A percentile compares a stretch with the other conserved stretches of the same genome.
Conservation (phyloP, 2,888 invertebrate species). For the Drosophila diplacantha region DNA sequence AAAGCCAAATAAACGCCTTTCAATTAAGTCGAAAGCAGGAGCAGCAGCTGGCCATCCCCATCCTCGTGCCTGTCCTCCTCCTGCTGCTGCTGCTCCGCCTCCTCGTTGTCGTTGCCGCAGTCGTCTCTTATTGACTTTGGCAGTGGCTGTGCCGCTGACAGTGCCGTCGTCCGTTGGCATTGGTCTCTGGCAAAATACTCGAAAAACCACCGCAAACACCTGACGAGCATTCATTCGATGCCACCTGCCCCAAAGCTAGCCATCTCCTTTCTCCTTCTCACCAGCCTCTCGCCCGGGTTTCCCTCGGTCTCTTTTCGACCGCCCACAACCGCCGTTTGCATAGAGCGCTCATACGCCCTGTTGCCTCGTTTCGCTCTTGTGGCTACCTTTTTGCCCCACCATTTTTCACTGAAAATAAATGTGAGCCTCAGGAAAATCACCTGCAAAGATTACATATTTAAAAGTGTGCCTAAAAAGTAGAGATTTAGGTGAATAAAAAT, state of each 20-base stretch:
- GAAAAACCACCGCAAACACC: slow-evolving; percentile 72
- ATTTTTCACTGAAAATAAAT: slow-evolving; percentile 5
- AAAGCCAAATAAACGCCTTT: slow-evolving; percentile 74
- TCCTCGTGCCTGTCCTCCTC: background rate
- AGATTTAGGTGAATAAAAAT: background rate
- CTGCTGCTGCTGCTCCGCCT: background rate
- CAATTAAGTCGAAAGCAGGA: slow-evolving; percentile 67
- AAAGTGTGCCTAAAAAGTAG: background rate
- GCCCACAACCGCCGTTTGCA: slow-evolving; percentile 43
- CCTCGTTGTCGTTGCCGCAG: slow-evolving; percentile 9
- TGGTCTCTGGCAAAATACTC: slow-evolving; percentile 61
- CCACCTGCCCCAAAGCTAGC: slow-evolving; percentile 18
- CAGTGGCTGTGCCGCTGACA: slow-evolving; percentile 63
- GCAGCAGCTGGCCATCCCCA: slow-evolving; percentile 41
- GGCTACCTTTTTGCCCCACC: slow-evolving; percentile 43
- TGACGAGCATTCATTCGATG: slow-evolving; percentile 63
- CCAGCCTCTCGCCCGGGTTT: background rate
- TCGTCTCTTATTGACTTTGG: slow-evolving; percentile 63
- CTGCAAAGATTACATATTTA: background rate
- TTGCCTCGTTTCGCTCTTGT: slow-evolving; percentile 59
- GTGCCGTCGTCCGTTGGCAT: slow-evolving; percentile 52
- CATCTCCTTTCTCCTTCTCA: background rate
- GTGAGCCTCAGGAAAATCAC: background rate
- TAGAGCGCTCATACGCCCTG: slow-evolving; percentile 67
- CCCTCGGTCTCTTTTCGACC: background rate